Conservation (phyloP, 1,140 invertebrate genomes). For the Babylonia areolata region DNA sequence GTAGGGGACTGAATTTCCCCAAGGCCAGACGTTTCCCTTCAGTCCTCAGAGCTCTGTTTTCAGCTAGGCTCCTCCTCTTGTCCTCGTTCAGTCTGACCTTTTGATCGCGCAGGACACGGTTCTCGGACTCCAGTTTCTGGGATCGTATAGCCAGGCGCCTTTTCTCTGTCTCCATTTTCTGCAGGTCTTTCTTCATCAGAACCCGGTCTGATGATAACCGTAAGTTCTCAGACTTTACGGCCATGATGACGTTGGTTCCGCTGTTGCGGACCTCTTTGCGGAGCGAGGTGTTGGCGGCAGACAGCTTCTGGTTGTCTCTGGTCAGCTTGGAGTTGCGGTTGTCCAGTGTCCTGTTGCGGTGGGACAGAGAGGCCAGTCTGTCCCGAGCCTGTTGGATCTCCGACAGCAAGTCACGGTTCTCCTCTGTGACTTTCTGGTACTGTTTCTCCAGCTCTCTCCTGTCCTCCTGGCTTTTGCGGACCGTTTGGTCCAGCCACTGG, state of each 20-base stretch:
- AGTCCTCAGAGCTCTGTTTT: constrained; percentile 33
- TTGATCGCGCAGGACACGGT: constrained; percentile 34
- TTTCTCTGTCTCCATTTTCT: constrained; percentile 35
- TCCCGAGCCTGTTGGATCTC: not conserved
- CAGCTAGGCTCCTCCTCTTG: constrained; percentile 18
- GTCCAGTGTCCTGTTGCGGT: constrained; percentile 26
- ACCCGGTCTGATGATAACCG: not conserved
- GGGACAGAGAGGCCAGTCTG: not conserved
- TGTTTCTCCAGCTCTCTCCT: constrained; percentile 4
- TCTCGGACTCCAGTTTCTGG: constrained; percentile 41
- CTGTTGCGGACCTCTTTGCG: constrained; percentile 3
- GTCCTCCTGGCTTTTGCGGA: not conserved
- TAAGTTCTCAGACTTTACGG: constrained; percentile 34
- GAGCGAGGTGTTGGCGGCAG: constrained; percentile 32
- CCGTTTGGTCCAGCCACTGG: not conserved
- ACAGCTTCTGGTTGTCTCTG: constrained; percentile 32
- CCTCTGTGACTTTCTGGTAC: not conserved
- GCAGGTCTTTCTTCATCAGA: constrained; percentile 32
- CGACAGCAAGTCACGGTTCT: constrained; percentile 14
- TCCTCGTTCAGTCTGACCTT: constrained; percentile 31
- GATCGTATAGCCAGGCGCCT: constrained; percentile 28
- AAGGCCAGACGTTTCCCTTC: constrained; percentile 43
- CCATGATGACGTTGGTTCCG: not conserved
- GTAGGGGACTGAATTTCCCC: constrained; percentile 29
- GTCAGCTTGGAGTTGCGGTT: constrained; percentile 38